Evolutionary conservation across 2,888 invertebrate genomes (phyloP).

Genomic region (Brachyopa scutellaris): DNA sequence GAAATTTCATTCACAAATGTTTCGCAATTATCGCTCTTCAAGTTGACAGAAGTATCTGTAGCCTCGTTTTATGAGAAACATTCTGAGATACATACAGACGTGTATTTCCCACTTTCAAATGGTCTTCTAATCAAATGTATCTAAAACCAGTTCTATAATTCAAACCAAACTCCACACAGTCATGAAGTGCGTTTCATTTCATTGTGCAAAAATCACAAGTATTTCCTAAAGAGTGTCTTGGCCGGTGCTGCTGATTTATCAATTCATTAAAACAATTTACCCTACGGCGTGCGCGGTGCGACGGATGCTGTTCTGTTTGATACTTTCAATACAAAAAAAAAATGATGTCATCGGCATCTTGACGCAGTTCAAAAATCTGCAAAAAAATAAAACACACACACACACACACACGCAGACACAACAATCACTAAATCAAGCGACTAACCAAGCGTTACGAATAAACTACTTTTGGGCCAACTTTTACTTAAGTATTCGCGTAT

Average conservation of each 20-base stretch:
- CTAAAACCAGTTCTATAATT: conserved; percentile 59
- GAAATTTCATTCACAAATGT: neutral
- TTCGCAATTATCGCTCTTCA: no score
- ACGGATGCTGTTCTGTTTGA: conserved; percentile 31
- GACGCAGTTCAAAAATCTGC: conserved; percentile 25
- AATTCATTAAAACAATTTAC: conserved; percentile 48
- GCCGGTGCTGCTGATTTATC: conserved; percentile 30
- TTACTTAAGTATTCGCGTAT: conserved; percentile 36
- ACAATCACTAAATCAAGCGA: conserved; percentile 16
- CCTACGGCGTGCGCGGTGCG: conserved; percentile 16
- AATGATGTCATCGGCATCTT: conserved; percentile 57
- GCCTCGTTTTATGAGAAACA: no score
- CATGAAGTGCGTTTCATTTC: conserved; percentile 16
- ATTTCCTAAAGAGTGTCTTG: conserved; percentile 40
- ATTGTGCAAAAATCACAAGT: conserved; percentile 27
- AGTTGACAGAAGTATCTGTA: no score
- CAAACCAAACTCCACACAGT: conserved; percentile 35
- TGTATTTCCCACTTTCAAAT: conserved; percentile 63
- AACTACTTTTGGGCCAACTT: conserved; percentile 60
- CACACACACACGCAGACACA: neutral
- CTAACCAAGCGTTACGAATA: conserved; percentile 25
- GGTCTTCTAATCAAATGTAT: conserved; percentile 54
- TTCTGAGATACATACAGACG: no score
- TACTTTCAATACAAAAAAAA: conserved; percentile 17
- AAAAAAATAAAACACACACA: conserved; percentile 14